phyloP scores from a whole-genome alignment of 1,140 invertebrate genomes.

The Neodiprion lecontei region DNA sequence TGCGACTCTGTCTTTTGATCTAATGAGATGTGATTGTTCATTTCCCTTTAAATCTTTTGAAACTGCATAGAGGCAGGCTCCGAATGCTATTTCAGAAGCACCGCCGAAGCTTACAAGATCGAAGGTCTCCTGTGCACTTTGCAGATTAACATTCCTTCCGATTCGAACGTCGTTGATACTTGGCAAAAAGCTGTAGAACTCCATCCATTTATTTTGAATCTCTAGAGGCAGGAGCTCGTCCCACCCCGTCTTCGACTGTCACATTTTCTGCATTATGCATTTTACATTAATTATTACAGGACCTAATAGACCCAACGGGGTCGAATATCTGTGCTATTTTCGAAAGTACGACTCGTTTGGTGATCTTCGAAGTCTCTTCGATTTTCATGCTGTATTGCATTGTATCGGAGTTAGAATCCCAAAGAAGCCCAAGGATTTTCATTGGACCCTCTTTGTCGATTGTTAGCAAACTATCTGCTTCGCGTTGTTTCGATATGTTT shows the following conservation, averaged over 20 bases:
- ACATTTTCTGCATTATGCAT: too few relatives aligned
- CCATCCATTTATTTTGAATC: neutral
- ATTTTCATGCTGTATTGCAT: slow-evolving; percentile 2
- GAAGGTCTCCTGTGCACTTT: neutral
- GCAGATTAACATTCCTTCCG: slow-evolving; percentile 11
- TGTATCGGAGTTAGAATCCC: slow-evolving; percentile 15
- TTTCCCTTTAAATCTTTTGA: slow-evolving; percentile 14
- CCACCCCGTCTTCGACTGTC: neutral
- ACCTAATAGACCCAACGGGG: too few relatives aligned
- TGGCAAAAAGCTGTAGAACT: too few relatives aligned
- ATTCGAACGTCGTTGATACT: neutral
- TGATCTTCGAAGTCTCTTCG: neutral
- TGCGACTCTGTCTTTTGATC: too few relatives aligned
- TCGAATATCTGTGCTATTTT: slow-evolving; percentile 11
- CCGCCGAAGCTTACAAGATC: slow-evolving; percentile 16
- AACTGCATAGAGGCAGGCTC: slow-evolving; percentile 33
- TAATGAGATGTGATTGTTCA: neutral
- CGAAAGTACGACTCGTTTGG: slow-evolving; percentile 12
- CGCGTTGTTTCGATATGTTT: slow-evolving; percentile 18
- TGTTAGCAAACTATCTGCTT: slow-evolving; percentile 4
- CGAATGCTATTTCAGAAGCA: slow-evolving; percentile 23
- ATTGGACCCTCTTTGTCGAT: neutral
- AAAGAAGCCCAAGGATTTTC: slow-evolving; percentile 11
- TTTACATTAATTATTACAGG: too few relatives aligned
- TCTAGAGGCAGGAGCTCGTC: neutral